Conservation (phyloP, 2,797 vertebrate genomes). For the Clarias fuscus region DNA sequence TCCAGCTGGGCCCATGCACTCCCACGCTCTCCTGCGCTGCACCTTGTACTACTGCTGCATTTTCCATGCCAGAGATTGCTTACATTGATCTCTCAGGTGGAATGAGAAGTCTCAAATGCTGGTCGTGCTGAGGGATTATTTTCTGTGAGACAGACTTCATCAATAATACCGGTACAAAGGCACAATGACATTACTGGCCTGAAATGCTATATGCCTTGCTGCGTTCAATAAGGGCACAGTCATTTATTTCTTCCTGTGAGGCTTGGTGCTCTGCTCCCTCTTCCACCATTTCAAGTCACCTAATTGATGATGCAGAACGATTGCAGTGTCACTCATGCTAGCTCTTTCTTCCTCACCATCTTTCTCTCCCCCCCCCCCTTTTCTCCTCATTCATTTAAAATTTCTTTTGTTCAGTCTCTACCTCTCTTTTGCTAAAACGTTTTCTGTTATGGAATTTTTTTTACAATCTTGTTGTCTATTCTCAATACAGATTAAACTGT, state of each 20-base stretch:
- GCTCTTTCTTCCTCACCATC: conserved; percentile 20
- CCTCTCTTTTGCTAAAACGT: conserved; percentile 17
- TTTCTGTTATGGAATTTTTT: conserved; percentile 20
- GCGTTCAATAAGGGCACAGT: conserved; percentile 62
- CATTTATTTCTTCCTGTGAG: conserved; percentile 61
- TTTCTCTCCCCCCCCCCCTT: conserved; percentile 7
- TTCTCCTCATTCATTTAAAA: background rate
- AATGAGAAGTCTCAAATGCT: conserved; percentile 72
- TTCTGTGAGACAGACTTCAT: conserved; percentile 62
- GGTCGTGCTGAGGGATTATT: conserved; percentile 60
- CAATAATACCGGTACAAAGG: conserved; percentile 58
- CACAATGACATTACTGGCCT: conserved; percentile 57
- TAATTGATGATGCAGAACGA: conserved; percentile 61
- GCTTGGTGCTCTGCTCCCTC: conserved; percentile 41
- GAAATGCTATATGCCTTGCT: conserved; percentile 63
- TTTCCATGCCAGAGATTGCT: conserved; percentile 50
- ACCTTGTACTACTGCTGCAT: conserved; percentile 28
- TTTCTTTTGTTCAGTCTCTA: background rate
- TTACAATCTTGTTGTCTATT: conserved; percentile 21
- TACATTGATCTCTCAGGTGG: conserved; percentile 57
- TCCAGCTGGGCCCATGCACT: conserved; percentile 43
- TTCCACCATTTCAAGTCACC: conserved; percentile 42
- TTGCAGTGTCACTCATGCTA: conserved; percentile 53
- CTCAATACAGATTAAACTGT: conserved; percentile 51
- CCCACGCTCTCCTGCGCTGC: conserved; percentile 26